These are phyloP conservation scores for Xiphorhynchus erythropygius DNA, from an alignment of 2,797 vertebrate species.

Conservation along the genomic window DNA sequence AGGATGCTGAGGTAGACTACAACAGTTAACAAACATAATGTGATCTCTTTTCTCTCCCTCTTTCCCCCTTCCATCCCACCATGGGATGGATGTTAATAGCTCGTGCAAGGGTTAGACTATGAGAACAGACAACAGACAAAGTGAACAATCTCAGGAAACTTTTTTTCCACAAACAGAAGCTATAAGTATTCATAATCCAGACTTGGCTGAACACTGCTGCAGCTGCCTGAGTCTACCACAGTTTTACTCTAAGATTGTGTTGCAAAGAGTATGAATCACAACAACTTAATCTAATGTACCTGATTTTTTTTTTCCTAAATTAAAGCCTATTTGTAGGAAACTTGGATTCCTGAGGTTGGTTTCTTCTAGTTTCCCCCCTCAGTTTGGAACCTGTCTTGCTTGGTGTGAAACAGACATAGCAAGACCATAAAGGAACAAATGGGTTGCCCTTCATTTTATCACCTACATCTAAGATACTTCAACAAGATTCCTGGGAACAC, in stretches of 20 bases:
- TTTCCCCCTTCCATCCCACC: not conserved
- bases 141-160: not conserved
- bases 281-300: slow-evolving; percentile 8
- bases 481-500: not conserved
- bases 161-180: not conserved
- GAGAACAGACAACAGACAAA: not conserved
- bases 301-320: not conserved
- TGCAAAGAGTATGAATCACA: not conserved
- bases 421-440: not conserved
- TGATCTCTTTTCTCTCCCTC: not conserved
- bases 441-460: not conserved
- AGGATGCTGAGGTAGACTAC: not conserved
- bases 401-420: not conserved
- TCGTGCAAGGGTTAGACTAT: not conserved
- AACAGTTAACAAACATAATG: not conserved
- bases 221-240: not conserved
- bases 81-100: not conserved
- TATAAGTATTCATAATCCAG: not conserved
- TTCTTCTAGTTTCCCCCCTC: not conserved
- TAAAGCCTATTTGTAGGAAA: not conserved
- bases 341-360: not conserved
- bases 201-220: not conserved
- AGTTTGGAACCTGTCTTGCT: not conserved
- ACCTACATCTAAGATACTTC: not conserved
- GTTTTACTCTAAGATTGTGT: not conserved